Base-by-base conservation (phyloP, 2,888 invertebrate species). In the Sinotaia quadrata region DNA sequence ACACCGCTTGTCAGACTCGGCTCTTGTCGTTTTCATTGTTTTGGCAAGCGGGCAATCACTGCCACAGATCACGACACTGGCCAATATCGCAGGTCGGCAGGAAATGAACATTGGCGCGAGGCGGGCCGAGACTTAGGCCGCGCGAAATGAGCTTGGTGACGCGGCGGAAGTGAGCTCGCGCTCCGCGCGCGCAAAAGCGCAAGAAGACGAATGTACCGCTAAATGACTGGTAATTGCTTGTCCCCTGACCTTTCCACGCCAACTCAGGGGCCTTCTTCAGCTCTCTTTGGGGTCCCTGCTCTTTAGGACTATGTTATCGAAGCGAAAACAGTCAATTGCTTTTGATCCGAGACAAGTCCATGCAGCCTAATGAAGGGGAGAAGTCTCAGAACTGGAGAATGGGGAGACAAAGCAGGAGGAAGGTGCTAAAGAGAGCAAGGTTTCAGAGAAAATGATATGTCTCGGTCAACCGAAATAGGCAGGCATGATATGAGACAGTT, bases 21-120 rank as follows among this genome's bases (percentile, higher is more conserved):
- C 60, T 12, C 37, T 57, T 65, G 68, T 68, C 68, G 57, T 41
- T 68, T 47, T 68, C 66, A 68, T 61, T 71, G 65, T 68, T 71
- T 68, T 21, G 59, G 68, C 68, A 65, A 54, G 54, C 37, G 5
- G 56, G 36, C 47, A 57, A 54, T 60, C 68, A 61, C 60, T 37
- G 10, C n/a, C 33, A 12, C 15, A 61, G 65, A 68, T 68, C 66
- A 52, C n/a, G 5, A 2, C 52, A 34, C 10, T 29, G 18, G 36
- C 54, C 63, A 66, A 56, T 60, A 58, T 44, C 41, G 33, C 29
- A 31, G 66, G 54, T 41, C 59, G 58, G 54, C 54, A 59, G 71
- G 71, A 71, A 71, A 71, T 71, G 68, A 71, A 63, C 59, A 41
- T 12, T 44, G 54, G 27, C 52, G 33, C 52, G n/a, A 27, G 37